Conservation (phyloP, 2,888 invertebrate genomes). For the Cepaea hortensis region DNA sequence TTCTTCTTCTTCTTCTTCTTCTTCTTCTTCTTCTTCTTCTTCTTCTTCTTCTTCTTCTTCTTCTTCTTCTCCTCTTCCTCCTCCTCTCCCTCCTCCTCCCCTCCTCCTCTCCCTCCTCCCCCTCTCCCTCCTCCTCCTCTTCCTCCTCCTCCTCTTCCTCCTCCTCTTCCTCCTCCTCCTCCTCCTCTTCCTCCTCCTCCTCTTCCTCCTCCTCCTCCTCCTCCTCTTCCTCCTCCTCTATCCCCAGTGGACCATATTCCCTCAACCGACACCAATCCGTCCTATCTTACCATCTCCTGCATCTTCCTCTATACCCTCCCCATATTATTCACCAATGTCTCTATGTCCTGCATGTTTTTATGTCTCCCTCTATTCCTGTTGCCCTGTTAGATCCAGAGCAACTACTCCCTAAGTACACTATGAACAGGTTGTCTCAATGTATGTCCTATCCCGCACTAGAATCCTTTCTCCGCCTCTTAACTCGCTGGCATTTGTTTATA, state of each 20-base stretch:
- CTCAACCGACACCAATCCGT: background rate
- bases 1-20: too few relatives aligned
- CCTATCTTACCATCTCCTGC: background rate
- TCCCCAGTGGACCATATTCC: background rate
- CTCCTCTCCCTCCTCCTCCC: constrained; percentile 3
- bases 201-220: background rate
- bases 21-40: background rate
- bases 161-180: background rate
- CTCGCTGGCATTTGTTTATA: too few relatives aligned
- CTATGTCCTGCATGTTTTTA: too few relatives aligned
- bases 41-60: constrained; percentile 19
- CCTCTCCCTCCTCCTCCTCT: background rate
- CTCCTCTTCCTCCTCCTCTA: background rate
- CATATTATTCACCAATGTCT: background rate
- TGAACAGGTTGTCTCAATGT: too few relatives aligned
- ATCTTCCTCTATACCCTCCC: background rate
- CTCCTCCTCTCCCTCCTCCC: constrained; percentile 26
- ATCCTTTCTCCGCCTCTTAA: too few relatives aligned
- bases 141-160: background rate
- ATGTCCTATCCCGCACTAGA: too few relatives aligned
- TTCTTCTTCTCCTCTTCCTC: constrained; percentile 21
- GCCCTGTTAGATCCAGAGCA: too few relatives aligned
- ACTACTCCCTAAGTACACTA: too few relatives aligned
- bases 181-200: background rate
- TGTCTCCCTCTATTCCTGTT: too few relatives aligned